These are phyloP conservation scores for Heterohyrax brucei DNA, from an alignment of 2,797 vertebrate genomes.

Conservation along the genomic window DNA sequence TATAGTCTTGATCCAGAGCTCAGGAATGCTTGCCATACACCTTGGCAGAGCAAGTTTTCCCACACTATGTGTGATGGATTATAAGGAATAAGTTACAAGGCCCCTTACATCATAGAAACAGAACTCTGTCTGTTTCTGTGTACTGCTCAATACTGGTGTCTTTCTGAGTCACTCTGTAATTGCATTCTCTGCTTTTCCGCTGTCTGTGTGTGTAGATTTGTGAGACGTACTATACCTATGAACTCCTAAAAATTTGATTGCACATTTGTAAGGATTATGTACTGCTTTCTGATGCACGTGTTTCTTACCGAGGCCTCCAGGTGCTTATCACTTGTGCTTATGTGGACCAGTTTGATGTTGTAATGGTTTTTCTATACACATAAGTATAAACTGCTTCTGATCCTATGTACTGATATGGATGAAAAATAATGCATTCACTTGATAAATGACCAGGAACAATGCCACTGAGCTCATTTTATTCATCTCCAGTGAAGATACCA, in stretches of 20 bases:
- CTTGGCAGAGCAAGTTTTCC: not conserved
- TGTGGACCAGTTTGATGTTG: not conserved
- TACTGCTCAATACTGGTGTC: not conserved
- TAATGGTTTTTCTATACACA: not conserved
- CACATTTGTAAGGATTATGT: not conserved
- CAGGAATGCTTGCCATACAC: not conserved
- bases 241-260: not conserved
- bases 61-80: not conserved
- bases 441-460: not conserved
- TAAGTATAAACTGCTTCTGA: conserved; percentile 8
- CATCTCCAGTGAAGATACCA: not conserved
- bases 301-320: not conserved
- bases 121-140: not conserved
- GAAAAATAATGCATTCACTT: not conserved
- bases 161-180: not conserved
- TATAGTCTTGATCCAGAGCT: too few relatives aligned
- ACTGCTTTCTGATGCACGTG: not conserved
- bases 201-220: not conserved
- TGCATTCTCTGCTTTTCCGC: not conserved
- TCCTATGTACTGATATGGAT: not conserved
- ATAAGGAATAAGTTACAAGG: not conserved
- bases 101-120: not conserved
- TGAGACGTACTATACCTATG: not conserved
- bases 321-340: not conserved
- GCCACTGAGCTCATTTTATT: not conserved